A percentile compares a stretch with the other conserved stretches of the same genome.
Evolutionary conservation across 2,888 invertebrate genomes (phyloP).

Genomic region (Taenaris catops): DNA sequence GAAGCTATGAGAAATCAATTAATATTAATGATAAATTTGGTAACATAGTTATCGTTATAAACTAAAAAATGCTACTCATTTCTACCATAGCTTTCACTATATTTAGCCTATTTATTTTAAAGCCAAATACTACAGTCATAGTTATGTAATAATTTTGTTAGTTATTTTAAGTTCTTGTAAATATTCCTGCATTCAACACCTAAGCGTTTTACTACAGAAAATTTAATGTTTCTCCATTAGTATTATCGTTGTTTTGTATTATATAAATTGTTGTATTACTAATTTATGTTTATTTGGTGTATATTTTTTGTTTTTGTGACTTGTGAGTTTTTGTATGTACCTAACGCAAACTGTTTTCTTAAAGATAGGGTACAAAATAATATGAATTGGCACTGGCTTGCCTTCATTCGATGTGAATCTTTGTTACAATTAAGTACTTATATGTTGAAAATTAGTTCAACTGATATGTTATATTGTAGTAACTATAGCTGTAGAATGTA

Average conservation of each 20-base stretch:
- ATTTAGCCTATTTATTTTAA: constrained; percentile 76
- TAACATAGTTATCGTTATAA: constrained; percentile 11
- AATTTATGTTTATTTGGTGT: constrained; percentile 70
- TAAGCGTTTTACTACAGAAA: constrained; percentile 57
- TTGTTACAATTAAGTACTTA: constrained; percentile 29
- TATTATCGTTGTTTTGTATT: constrained; percentile 74
- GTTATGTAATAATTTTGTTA: constrained; percentile 64
- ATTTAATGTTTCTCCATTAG: constrained; percentile 56
- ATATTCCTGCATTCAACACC: constrained; percentile 49
- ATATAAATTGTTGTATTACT: constrained; percentile 67
- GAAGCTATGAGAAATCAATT: constrained; percentile 61
- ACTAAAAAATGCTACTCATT: constrained; percentile 17
- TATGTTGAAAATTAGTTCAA: constrained; percentile 22
- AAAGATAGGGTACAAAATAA: constrained; percentile 29
- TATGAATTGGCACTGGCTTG: constrained; percentile 54
- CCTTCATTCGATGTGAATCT: constrained; percentile 32
- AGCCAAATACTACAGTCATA: constrained; percentile 80
- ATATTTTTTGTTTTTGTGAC: constrained; percentile 68
- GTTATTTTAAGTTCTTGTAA: constrained; percentile 70
- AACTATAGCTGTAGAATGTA: constrained; percentile 12
- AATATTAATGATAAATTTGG: constrained; percentile 17
- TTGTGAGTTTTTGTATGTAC: constrained; percentile 47
- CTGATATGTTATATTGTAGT: constrained; percentile 18
- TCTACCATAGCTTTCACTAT: constrained; percentile 70
- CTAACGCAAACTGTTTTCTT: constrained; percentile 40